A percentile compares a stretch with the other conserved stretches of the same genome.
These are phyloP conservation scores for Phyllotis vaccarum DNA, from an alignment of 2,797 vertebrate species.

Conservation along the genomic window DNA sequence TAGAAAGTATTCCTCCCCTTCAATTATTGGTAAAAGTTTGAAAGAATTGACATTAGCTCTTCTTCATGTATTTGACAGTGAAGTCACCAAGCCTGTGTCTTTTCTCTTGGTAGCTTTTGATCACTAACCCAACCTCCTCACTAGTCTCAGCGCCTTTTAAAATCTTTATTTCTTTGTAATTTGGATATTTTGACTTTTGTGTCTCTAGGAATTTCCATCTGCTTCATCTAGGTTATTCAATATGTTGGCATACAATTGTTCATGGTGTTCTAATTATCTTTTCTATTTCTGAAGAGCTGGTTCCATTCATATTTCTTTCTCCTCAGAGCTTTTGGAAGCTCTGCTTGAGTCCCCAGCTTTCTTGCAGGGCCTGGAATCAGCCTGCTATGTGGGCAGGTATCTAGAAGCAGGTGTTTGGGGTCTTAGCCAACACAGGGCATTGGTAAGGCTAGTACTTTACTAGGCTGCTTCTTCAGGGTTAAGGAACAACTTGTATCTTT, in stretches of 20 bases:
- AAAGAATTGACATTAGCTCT: neutral
- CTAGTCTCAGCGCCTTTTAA: neutral
- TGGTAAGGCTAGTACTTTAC: neutral
- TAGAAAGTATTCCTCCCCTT: no score
- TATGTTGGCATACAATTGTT: neutral
- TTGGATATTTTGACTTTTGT: neutral
- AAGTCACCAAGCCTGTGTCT: neutral
- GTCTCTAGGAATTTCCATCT: constrained; percentile 19
- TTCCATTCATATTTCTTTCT: neutral
- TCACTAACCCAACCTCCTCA: neutral
- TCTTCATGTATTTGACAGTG: neutral
- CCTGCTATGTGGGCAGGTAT: neutral
- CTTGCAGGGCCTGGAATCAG: neutral
- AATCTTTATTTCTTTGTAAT: neutral
- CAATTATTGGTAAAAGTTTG: neutral
- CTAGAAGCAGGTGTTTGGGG: neutral
- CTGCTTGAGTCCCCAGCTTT: neutral
- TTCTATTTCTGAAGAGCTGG: neutral
- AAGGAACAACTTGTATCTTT: neutral
- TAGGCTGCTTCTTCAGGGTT: neutral
- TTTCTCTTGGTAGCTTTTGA: neutral
- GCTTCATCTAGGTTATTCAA: neutral
- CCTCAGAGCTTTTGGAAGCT: neutral
- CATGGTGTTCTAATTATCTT: neutral
- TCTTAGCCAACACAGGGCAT: neutral